These are phyloP conservation scores for Azemiops feae DNA, from an alignment of 2,113 vertebrate genomes.

Conservation along the genomic window DNA sequence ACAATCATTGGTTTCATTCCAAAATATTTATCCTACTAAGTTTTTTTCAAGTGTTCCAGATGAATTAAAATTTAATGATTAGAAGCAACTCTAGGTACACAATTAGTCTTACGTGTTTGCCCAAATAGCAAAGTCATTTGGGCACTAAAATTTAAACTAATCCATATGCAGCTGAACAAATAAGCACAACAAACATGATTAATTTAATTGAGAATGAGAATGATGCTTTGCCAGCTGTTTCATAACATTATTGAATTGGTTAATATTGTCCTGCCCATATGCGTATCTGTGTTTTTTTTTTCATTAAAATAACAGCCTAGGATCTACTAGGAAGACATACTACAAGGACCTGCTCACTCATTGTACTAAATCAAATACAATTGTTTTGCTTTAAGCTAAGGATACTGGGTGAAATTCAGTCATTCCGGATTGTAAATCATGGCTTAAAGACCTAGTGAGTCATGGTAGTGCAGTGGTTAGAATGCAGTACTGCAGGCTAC, in stretches of 20 bases:
- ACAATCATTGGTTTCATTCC: background rate
- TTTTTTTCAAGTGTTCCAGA: background rate
- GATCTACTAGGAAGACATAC: background rate
- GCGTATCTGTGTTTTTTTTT: background rate
- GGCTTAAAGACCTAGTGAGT: background rate
- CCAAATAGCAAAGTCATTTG: slow-evolving; percentile 11
- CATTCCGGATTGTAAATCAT: background rate
- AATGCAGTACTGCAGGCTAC: no score
- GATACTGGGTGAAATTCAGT: background rate
- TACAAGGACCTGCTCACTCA: background rate
- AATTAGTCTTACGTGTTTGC: background rate
- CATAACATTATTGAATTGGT: background rate
- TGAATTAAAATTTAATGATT: slow-evolving; percentile 22
- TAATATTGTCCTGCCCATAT: background rate
- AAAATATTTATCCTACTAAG: background rate
- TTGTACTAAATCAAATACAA: background rate
- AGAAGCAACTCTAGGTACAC: slow-evolving; percentile 13
- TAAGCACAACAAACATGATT: slow-evolving; percentile 3
- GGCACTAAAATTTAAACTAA: slow-evolving; percentile 16
- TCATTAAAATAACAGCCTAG: background rate
- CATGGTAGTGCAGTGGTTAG: no score
- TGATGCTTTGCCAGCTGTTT: slow-evolving; percentile 14
- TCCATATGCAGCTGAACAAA: slow-evolving; percentile 21
- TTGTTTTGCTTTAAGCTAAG: background rate
- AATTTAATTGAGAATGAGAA: slow-evolving; percentile 10